A percentile compares a stretch with the other conserved stretches of the same genome.
Conservation (phyloP, 1,140 invertebrate genomes). For the Tribolium madens region DNA sequence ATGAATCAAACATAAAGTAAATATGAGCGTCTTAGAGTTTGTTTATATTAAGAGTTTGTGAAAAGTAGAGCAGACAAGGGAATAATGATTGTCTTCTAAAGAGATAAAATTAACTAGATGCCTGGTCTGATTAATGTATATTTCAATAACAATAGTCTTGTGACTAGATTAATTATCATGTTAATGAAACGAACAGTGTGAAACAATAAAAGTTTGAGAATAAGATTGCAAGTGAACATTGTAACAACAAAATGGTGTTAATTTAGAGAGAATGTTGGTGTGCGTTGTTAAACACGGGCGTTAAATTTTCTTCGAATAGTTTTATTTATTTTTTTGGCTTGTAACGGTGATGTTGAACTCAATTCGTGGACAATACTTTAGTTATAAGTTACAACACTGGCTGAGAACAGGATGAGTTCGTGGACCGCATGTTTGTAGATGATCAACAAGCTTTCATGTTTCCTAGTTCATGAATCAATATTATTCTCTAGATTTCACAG, state of each 20-base stretch:
- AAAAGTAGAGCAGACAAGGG: conserved; percentile 24
- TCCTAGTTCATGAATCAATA: conserved; percentile 30
- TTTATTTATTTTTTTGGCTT: conserved; percentile 3
- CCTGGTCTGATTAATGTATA: conserved; percentile 25
- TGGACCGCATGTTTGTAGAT: conserved; percentile 31
- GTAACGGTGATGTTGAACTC: conserved; percentile 13
- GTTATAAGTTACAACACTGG: conserved; percentile 21
- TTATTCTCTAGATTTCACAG: conserved; percentile 26
- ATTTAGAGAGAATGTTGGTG: not conserved
- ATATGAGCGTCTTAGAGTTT: not conserved
- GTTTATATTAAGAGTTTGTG: conserved; percentile 19
- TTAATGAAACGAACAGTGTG: conserved; percentile 6
- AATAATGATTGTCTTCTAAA: conserved; percentile 30
- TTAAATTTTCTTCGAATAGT: not conserved
- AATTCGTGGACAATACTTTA: conserved; percentile 10
- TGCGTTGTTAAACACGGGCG: not conserved
- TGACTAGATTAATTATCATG: conserved; percentile 37
- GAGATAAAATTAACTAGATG: conserved; percentile 38
- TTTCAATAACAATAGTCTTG: conserved; percentile 30
- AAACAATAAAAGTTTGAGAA: conserved; percentile 31
- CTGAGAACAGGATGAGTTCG: conserved; percentile 16
- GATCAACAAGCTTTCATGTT: conserved; percentile 29
- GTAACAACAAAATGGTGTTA: conserved; percentile 21
- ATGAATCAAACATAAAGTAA: conserved; percentile 9
- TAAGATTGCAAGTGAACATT: conserved; percentile 21